Conservation (phyloP, 2,888 invertebrate species). For the Rhagium mordax region DNA sequence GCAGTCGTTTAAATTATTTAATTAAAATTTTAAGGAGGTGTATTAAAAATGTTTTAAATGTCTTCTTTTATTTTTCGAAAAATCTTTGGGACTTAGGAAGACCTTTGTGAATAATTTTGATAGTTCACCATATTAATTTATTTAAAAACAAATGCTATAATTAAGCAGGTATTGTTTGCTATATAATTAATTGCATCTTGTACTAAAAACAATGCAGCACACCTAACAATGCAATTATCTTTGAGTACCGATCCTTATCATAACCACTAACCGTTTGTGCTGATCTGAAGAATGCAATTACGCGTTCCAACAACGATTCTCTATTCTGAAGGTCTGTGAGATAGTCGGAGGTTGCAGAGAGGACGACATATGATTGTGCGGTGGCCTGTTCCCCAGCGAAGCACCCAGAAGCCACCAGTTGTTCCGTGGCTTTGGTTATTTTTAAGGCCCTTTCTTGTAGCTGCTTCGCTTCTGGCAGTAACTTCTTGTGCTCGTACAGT, state of each 20-base stretch:
- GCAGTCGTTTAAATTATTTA: no score
- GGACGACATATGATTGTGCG: conserved; percentile 77
- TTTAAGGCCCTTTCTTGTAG: conserved; percentile 83
- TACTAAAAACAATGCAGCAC: no score
- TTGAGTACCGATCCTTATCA: conserved; percentile 24
- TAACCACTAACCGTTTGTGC: conserved; percentile 74
- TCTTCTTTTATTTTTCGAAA: no score
- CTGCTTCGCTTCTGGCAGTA: conserved; percentile 81
- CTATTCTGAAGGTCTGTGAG: conserved; percentile 80
- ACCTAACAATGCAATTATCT: conserved; percentile 23
- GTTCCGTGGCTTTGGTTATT: conserved; percentile 85
- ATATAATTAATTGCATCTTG: conserved; percentile 3
- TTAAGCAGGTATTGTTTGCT: background rate
- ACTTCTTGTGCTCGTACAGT: conserved; percentile 79
- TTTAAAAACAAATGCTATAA: no score
- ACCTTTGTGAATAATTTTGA: no score
- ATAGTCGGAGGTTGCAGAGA: conserved; percentile 80
- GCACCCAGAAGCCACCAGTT: conserved; percentile 79
- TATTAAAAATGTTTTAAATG: no score
- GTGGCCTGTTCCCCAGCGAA: conserved; percentile 81
- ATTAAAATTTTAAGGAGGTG: no score
- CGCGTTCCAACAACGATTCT: conserved; percentile 77
- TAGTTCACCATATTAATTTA: no score
- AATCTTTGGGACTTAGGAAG: no score
- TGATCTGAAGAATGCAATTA: conserved; percentile 81